Evolutionary conservation across 2,113 vertebrate species (phyloP).

Genomic region (Rattus norvegicus): DNA sequence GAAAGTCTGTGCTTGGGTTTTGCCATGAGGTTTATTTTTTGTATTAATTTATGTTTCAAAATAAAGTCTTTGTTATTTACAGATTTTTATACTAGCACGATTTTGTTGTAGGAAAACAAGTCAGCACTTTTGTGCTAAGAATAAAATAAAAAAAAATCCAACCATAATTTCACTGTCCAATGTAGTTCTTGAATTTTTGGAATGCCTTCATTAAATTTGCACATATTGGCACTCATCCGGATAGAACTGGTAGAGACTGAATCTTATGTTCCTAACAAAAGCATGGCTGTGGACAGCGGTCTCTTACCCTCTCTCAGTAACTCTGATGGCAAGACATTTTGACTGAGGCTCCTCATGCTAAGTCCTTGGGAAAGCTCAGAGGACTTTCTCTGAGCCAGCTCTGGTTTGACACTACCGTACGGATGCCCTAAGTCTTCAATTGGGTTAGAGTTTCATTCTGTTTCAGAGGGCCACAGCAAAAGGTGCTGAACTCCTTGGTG

Average conservation of each 20-base stretch:
- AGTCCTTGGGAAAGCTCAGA: constrained; percentile 50
- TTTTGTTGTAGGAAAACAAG: constrained; percentile 20
- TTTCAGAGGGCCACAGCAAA: not conserved
- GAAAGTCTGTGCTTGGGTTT: constrained; percentile 38
- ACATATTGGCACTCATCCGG: not conserved
- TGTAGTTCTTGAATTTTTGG: constrained; percentile 1
- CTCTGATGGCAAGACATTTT: constrained; percentile 35
- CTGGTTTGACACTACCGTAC: not conserved
- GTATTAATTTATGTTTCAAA: constrained; percentile 56
- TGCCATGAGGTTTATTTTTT: constrained; percentile 25
- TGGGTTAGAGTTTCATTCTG: not conserved
- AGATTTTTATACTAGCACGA: not conserved
- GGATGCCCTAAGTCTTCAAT: not conserved
- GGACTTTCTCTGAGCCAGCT: not conserved
- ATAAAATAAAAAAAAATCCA: constrained; percentile 50
- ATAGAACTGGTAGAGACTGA: not conserved
- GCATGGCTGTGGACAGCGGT: not conserved
- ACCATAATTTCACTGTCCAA: constrained; percentile 40
- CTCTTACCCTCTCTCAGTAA: not conserved
- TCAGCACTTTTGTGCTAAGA: constrained; percentile 14
- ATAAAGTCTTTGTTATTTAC: constrained; percentile 49
- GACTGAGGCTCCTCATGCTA: not conserved
- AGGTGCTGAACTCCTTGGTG: constrained; percentile 12
- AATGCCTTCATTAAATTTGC: constrained; percentile 17
- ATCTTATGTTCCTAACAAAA: not conserved